phyloP scores from a whole-genome alignment of 2,797 vertebrate species.

The Graptemys geographica region DNA sequence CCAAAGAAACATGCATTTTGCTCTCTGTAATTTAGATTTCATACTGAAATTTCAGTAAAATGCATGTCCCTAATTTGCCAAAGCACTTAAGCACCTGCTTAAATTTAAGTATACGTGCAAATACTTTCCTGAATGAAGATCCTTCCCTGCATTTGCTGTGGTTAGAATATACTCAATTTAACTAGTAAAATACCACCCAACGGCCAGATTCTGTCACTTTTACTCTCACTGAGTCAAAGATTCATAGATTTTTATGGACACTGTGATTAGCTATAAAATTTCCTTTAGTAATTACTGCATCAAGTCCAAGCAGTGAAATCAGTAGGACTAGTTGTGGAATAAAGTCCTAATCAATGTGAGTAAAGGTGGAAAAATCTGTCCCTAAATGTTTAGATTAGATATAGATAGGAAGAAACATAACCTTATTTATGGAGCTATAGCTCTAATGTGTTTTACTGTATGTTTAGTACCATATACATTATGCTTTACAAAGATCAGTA shows the following conservation, averaged over 20 bases:
- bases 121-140: neutral
- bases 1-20: neutral
- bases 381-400: neutral
- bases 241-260: neutral
- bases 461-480: neutral
- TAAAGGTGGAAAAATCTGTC: neutral
- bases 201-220: neutral
- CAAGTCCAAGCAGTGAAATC: neutral
- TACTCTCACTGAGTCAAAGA: neutral
- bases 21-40: neutral
- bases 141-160: neutral
- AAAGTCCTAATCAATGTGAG: neutral
- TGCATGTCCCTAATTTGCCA: neutral
- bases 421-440: neutral
- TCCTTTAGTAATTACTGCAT: neutral
- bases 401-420: neutral
- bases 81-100: neutral
- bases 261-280: neutral
- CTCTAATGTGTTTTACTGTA: neutral
- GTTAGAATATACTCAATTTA: neutral
- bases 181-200: neutral
- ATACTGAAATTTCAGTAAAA: constrained; percentile 8
- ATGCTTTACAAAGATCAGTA: neutral
- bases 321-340: neutral
- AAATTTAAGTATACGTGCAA: neutral